Evolutionary conservation across 1,140 invertebrate species (phyloP), one percentile per base, ranked within the genome.

Genomic region (Sycobia sp.): DNA sequence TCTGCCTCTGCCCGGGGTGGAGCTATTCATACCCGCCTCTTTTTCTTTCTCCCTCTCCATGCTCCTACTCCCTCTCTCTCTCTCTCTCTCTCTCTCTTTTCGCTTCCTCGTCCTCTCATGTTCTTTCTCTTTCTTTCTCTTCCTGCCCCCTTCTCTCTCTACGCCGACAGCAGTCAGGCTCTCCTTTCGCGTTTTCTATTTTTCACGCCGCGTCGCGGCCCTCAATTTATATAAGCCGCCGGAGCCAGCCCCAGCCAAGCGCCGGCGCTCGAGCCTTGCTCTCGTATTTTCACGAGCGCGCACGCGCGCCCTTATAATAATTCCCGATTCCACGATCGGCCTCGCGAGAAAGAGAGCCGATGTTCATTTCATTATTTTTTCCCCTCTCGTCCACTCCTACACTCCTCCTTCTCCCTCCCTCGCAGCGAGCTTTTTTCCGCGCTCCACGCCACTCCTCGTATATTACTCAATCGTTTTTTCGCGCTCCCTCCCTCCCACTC

Each of bases 351-450:
- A 46, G 56, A 36, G 18, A 46, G 27, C 67, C 74, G 78, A 82
- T 82, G 80, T 79, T 81, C 79, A 81, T 81, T 82, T 82, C 79
- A 79, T 81, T 79, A 80, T 80, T 80, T 79, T 79, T 77, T 69
- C 65, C 60, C 67, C 61, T 64, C 62, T 64, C 60, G 25, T 41
- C 61, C 41, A 62, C 46, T 25, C 14, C 25, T n/a, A n/a, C n/a
- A n/a, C 29, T 43, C 50, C 44, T 43, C 25, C 44, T 44, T 32
- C 11, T 32, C 43, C 27, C 20, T 18, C 20, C 34, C 41, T 47
- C 18, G 14, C 43, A 18, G 3, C 3, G 11, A 8, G 8, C 36
- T 14, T n/a, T 14, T 8, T 23, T 9, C 43, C 54, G 44, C 18
- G 36, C 22, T 43, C 27, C 41, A 13, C 22, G n/a, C n/a, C n/a